Percentiles rank a stretch among this genome's conserved stretches.
Conservation (phyloP, 2,113 vertebrate genomes). For the Anolis carolinensis region DNA sequence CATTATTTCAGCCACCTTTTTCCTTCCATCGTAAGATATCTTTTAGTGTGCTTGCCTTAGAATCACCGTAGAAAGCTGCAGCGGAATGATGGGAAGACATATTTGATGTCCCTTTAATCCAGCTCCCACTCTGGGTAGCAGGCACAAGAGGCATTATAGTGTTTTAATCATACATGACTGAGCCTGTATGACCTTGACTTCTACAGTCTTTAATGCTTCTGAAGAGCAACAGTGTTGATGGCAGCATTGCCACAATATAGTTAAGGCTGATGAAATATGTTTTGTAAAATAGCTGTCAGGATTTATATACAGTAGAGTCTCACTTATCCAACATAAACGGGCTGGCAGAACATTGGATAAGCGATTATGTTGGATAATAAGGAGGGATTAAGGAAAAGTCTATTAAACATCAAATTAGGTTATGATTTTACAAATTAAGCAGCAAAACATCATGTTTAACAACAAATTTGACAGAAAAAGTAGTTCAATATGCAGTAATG, state of each 20-base stretch:
- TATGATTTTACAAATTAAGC: too few species aligned
- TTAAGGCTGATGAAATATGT: slow-evolving; percentile 54
- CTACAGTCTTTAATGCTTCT: slow-evolving; percentile 50
- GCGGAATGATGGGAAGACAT: not conserved
- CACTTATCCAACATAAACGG: too few species aligned
- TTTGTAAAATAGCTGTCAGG: slow-evolving; percentile 56
- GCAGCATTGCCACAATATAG: slow-evolving; percentile 50
- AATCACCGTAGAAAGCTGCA: not conserved
- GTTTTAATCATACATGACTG: slow-evolving; percentile 37
- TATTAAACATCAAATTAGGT: too few species aligned
- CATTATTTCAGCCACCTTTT: not conserved
- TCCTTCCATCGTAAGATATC: slow-evolving; percentile 14
- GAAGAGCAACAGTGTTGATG: slow-evolving; percentile 64
- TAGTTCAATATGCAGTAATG: too few species aligned
- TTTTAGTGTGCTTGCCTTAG: not conserved
- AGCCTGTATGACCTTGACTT: slow-evolving; percentile 35
- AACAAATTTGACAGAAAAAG: too few species aligned
- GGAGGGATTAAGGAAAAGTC: too few species aligned
- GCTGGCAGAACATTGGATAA: too few species aligned
- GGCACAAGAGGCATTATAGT: slow-evolving; percentile 21
- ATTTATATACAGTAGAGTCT: too few species aligned
- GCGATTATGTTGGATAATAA: too few species aligned
- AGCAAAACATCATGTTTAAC: too few species aligned
- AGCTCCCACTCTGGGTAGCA: slow-evolving; percentile 40
- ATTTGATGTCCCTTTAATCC: slow-evolving; percentile 29